Percentiles rank a stretch among this genome's conserved stretches.
Evolutionary conservation across 1,140 invertebrate species (phyloP).

Genomic region (Drosophila melanica): DNA sequence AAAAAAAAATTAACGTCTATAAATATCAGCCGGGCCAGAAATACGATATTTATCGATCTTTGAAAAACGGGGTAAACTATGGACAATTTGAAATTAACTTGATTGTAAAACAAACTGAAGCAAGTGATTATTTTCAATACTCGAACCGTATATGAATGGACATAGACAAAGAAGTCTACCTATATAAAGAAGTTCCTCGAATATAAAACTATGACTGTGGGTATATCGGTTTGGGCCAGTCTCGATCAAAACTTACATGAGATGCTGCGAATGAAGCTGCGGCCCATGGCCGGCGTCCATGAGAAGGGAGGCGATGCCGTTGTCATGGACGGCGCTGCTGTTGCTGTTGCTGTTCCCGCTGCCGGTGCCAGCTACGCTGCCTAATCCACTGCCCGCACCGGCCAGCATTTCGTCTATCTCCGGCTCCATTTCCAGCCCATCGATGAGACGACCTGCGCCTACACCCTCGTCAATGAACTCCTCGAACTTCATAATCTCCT

Average conservation of each 20-base stretch:
- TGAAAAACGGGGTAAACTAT: too few relatives aligned
- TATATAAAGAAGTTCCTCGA: too few relatives aligned
- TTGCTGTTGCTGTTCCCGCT: constrained; percentile 69
- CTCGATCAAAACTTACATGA: constrained; percentile 39
- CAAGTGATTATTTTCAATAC: too few relatives aligned
- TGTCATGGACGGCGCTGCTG: constrained; percentile 60
- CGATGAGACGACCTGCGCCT: constrained; percentile 77
- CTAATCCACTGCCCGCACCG: constrained; percentile 57
- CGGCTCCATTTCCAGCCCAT: constrained; percentile 80
- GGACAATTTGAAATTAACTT: too few relatives aligned
- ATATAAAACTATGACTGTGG: too few relatives aligned
- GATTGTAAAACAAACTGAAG: too few relatives aligned
- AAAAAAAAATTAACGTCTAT: too few relatives aligned
- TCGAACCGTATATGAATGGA: too few relatives aligned
- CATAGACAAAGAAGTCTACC: too few relatives aligned
- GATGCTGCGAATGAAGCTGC: constrained; percentile 54
- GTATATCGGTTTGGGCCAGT: neutral
- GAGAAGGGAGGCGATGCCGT: constrained; percentile 54
- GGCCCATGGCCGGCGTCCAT: constrained; percentile 58
- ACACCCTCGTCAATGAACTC: constrained; percentile 80
- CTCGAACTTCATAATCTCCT: constrained; percentile 82
- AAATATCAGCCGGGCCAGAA: too few relatives aligned
- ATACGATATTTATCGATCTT: too few relatives aligned
- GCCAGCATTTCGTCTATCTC: constrained; percentile 77
- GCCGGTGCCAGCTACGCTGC: constrained; percentile 60